Base-by-base conservation (phyloP, 2,888 invertebrate genomes). In the Tinea trinotella region DNA sequence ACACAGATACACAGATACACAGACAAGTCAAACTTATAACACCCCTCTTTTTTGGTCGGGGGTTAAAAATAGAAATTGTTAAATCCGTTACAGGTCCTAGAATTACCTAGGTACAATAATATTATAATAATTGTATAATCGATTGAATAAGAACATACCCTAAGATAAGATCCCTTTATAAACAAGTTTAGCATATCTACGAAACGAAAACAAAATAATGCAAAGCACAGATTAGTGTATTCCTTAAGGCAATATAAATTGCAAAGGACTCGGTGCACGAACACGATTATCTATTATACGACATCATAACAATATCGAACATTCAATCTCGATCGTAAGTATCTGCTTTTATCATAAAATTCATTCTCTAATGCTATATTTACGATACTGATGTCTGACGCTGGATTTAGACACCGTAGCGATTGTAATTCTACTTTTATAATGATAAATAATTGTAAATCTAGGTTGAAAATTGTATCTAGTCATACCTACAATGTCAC, bases 261-360 rank as follows among this genome's bases (percentile, higher is more conserved):
- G 40, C 40, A 2, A 40, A 40, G 40, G 13, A 40, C 40, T 40
- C 40, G 13, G 13, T 40, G 7, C n/a, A 17, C 46, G 50, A 24
- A 35, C 56, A 61, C 60, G 57, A 52, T 59, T 62, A 65, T 61
- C 62, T 60, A 63, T 64, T 63, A n/a, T 64, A 62, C 60, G 59
- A 62, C 57, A 56, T 57, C 59, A 58, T 60, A 64, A 62, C 60
- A 60, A 59, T 58, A 57, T 56, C 56, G 19, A 19, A 17, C 19
- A 46, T 18, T 17, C 19, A 46, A 46, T 46, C 18, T 46, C 18
- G 18, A 46, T 46, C 46, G 10, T 46, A 15, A 46, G 3, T 17
- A 46, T 46, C 19, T 46, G 40, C 40, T 40, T 40, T 40, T 46
- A 19, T 46, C 46, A 46, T 46, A 46, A 46, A 46, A 46, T n/a